Percentiles rank a stretch among this genome's conserved stretches.
Conservation (phyloP, 2,113 vertebrate species). For the Apodemus sylvaticus region DNA sequence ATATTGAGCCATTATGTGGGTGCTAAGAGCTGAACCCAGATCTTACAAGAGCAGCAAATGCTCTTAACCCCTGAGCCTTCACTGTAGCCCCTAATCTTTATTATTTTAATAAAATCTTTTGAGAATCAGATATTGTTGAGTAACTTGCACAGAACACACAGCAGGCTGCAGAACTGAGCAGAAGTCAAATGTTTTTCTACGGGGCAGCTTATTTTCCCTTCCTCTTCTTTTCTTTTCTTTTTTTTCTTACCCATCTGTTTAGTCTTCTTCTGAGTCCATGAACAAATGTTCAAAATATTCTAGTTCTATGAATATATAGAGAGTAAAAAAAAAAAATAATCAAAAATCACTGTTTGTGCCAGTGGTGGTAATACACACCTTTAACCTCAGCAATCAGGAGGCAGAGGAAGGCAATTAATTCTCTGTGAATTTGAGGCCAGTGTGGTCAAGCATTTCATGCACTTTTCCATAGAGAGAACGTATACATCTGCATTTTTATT, state of each 20-base stretch:
- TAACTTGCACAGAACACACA: conserved; percentile 39
- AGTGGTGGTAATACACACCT: background rate
- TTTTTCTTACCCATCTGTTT: background rate
- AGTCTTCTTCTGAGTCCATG: conserved; percentile 7
- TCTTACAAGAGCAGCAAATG: background rate
- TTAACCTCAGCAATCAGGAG: background rate
- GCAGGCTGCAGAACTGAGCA: background rate
- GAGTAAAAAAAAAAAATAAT: conserved; percentile 39
- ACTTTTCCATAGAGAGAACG: conserved; percentile 1
- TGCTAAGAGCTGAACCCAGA: background rate
- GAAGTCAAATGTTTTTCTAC: background rate
- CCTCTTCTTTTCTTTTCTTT: background rate
- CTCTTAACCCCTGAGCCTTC: background rate
- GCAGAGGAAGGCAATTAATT: background rate
- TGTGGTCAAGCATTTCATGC: background rate
- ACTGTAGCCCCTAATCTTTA: background rate
- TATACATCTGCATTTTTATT: background rate
- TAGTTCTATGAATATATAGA: background rate
- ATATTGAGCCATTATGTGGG: background rate
- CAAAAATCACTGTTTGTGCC: background rate
- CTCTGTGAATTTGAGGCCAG: background rate
- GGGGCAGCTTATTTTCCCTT: background rate
- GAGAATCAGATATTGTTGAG: conserved; percentile 6
- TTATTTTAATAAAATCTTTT: conserved; percentile 15
- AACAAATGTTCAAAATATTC: conserved; percentile 40